Base-by-base conservation (phyloP, 2,797 vertebrate species). In the Sebastes iracundus region DNA sequence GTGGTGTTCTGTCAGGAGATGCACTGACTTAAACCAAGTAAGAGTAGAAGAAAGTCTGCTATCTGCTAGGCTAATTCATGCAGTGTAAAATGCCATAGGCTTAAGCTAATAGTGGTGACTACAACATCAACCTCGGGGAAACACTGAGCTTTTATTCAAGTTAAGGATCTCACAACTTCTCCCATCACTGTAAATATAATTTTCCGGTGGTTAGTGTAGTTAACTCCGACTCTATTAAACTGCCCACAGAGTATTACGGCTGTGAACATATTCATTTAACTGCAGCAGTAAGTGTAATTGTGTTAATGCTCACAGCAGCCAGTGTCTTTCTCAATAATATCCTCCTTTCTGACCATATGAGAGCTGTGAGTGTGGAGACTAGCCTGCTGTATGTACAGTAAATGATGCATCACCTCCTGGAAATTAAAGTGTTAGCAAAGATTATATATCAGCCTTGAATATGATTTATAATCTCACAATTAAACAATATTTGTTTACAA, bases 401-500 rank as follows among this genome's bases (percentile, higher is more conserved):
- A 81, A 84, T 76, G 58, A 86, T 76, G 58, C 69, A 86, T 83
- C 32, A 61, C 72, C 33, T 82, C 22, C 28, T 42, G 33, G 65
- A 71, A 65, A 79, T 72, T 28, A 65, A 66, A 78, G 18, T 35
- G 33, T 62, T 70, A 64, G 33, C 67, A 72, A 77, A 79, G 9
- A 77, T 75, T 75, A 67, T 70, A 70, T 84, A 81, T 86, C 75
- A 70, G 32, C 63, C 42, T 25, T 68, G 16, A 18, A 22, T 3
- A 3, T 55, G 72, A 90, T 80, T 76, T 70, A 80, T 52, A 59
- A 77, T 75, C 60, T 38, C 62, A 55, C 61, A 70, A 56, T 74
- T 35, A 80, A 86, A 84, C 16, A 60, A 22, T 75, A 69, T 62
- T 80, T 88, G 32, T 74, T 76, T 72, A 66, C 59, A 22, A 49